These are phyloP conservation scores for Ophiodon elongatus DNA, from an alignment of 2,113 vertebrate genomes.

Conservation along the genomic window DNA sequence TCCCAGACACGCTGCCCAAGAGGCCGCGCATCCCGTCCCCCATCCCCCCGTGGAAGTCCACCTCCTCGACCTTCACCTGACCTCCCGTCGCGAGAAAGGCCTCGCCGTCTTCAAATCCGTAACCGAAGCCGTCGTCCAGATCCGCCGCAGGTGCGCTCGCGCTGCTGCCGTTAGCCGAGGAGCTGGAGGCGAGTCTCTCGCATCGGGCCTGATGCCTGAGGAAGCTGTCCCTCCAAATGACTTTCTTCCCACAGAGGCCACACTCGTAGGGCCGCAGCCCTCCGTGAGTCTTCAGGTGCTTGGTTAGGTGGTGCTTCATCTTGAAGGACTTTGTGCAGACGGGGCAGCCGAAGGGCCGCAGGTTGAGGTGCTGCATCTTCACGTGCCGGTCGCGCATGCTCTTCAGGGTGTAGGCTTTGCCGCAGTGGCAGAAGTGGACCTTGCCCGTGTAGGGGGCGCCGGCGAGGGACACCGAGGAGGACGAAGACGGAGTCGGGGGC, in stretches of 20 bases:
- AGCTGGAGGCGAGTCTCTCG: constrained; percentile 73
- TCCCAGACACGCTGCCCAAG: constrained; percentile 68
- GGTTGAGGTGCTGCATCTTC: constrained; percentile 88
- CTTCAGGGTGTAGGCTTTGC: constrained; percentile 87
- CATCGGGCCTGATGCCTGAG: constrained; percentile 85
- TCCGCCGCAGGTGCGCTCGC: background rate
- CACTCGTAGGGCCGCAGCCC: constrained; percentile 85
- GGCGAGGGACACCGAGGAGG: constrained; percentile 76
- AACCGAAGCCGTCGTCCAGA: constrained; percentile 55
- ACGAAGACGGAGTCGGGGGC: constrained; percentile 80
- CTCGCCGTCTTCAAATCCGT: constrained; percentile 71
- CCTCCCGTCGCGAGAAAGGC: constrained; percentile 63
- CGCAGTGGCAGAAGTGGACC: constrained; percentile 88
- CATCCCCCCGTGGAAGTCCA: constrained; percentile 75
- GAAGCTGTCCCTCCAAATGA: constrained; percentile 88
- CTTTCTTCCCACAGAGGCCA: constrained; percentile 84
- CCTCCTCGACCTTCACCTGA: constrained; percentile 82
- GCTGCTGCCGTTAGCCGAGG: constrained; percentile 12
- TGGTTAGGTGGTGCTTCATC: constrained; percentile 89
- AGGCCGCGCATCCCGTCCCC: constrained; percentile 67
- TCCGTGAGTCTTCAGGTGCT: constrained; percentile 87
- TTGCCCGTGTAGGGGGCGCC: constrained; percentile 80
- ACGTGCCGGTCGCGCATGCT: constrained; percentile 88
- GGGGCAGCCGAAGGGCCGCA: constrained; percentile 85
- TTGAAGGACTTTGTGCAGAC: constrained; percentile 88